A percentile compares a stretch with the other conserved stretches of the same genome.
Evolutionary conservation across 2,888 invertebrate species (phyloP).

Genomic region (Pimpla rufipes): DNA sequence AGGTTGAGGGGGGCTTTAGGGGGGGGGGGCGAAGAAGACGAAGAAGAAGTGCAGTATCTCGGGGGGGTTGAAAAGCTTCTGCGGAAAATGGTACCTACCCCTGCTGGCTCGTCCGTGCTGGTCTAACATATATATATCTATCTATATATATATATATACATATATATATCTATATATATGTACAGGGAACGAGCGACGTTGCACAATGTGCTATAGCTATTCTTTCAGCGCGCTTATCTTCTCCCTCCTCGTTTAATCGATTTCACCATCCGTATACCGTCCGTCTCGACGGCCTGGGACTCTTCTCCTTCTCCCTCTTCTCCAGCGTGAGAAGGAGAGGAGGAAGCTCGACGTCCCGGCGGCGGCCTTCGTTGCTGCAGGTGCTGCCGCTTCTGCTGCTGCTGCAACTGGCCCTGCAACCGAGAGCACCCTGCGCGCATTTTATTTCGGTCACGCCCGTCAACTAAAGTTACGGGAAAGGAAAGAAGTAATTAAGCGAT

Average conservation of each 20-base stretch:
- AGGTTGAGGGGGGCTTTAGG: not conserved
- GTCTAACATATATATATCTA: slow-evolving; percentile 8
- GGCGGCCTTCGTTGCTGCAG: slow-evolving; percentile 5
- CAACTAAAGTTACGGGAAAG: slow-evolving; percentile 71
- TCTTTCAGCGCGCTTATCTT: slow-evolving; percentile 63
- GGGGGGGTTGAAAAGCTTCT: slow-evolving; percentile 49
- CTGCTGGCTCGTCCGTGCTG: slow-evolving; percentile 25
- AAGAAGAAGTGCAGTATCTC: slow-evolving; percentile 60
- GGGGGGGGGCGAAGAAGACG: slow-evolving; percentile 52
- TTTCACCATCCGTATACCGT: slow-evolving; percentile 52
- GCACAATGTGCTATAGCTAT: slow-evolving; percentile 34
- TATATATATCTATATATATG: too few species aligned
- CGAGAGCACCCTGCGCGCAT: slow-evolving; percentile 45
- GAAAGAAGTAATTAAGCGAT: slow-evolving; percentile 74
- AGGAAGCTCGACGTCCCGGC: slow-evolving; percentile 39
- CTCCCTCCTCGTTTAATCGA: slow-evolving; percentile 64
- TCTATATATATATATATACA: too few species aligned
- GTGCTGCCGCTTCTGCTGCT: not conserved
- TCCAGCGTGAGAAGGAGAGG: slow-evolving; percentile 25
- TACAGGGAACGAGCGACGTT: slow-evolving; percentile 29
- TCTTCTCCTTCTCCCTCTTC: slow-evolving; percentile 10
- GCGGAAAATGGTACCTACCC: slow-evolving; percentile 48
- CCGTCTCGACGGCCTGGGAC: slow-evolving; percentile 46
- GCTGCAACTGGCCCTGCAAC: slow-evolving; percentile 20
- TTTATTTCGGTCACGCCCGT: slow-evolving; percentile 74